phyloP scores from a whole-genome alignment of 2,888 invertebrate genomes.

The Neoaliturus tenellus region DNA sequence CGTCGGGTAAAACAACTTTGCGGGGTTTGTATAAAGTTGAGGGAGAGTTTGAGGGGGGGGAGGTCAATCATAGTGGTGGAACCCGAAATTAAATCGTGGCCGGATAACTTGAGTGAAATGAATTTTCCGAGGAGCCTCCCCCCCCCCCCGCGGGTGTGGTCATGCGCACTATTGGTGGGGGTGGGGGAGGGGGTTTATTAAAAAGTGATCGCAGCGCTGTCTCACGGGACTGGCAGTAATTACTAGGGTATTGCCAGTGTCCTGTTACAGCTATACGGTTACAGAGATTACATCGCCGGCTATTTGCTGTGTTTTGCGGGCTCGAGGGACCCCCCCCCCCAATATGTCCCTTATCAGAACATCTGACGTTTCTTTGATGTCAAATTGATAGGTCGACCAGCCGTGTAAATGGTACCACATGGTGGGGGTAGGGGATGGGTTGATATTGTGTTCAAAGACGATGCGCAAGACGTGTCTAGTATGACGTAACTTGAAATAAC shows the following conservation, averaged over 20 bases:
- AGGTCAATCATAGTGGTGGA: background rate
- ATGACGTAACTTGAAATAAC: too few species aligned
- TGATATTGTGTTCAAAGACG: too few species aligned
- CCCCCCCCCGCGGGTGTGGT: conserved; percentile 6
- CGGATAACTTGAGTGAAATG: conserved; percentile 50
- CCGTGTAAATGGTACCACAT: conserved; percentile 28
- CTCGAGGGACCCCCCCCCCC: background rate
- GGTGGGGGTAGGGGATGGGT: too few species aligned
- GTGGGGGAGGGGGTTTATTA: conserved; percentile 39
- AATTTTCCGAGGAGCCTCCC: conserved; percentile 7
- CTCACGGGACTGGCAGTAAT: conserved; percentile 26
- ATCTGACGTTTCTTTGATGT: conserved; percentile 37
- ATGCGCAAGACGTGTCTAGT: too few species aligned
- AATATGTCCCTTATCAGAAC: conserved; percentile 48
- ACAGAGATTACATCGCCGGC: conserved; percentile 42
- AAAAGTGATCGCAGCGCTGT: conserved; percentile 45
- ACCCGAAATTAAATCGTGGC: conserved; percentile 41
- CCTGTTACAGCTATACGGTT: conserved; percentile 45
- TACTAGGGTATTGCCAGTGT: conserved; percentile 47
- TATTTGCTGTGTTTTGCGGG: conserved; percentile 32
- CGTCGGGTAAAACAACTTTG: background rate
- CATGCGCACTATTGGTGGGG: background rate
- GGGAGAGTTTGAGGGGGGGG: background rate
- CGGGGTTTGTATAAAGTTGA: too few species aligned
- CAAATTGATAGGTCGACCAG: conserved; percentile 6